A percentile compares a stretch with the other conserved stretches of the same genome.
phyloP scores from a whole-genome alignment of 2,113 vertebrate genomes.

The Aythya baeri region DNA sequence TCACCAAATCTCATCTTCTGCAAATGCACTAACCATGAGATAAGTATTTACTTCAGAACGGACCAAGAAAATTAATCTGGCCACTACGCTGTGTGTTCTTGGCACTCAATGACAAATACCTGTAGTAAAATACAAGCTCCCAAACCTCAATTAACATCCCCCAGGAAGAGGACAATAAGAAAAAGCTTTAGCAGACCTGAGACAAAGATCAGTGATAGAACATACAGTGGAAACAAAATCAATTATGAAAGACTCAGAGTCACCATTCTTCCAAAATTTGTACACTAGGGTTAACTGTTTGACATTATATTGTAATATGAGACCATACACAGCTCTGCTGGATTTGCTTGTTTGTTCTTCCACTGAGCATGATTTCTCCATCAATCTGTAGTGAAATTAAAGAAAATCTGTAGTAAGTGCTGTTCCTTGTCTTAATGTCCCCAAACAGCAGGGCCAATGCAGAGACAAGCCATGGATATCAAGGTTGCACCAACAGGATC shows the following conservation, averaged over 20 bases:
- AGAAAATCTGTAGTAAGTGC: not conserved
- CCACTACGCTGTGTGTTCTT: not conserved
- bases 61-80: not conserved
- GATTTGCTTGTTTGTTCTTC: not conserved
- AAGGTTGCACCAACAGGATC: not conserved
- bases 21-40: not conserved
- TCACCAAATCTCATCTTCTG: not conserved
- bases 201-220: not conserved
- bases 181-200: not conserved
- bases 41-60: not conserved
- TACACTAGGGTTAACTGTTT: not conserved
- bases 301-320: not conserved
- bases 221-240: not conserved
- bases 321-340: not conserved
- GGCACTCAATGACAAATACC: not conserved
- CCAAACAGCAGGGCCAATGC: not conserved
- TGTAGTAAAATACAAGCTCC: not conserved
- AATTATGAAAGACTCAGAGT: not conserved
- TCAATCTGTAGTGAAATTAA: not conserved
- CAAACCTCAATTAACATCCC: not conserved
- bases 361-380: not conserved
- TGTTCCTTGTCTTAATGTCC: not conserved
- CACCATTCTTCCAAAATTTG: not conserved
- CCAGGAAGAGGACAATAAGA: not conserved
- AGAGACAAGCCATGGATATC: not conserved